Evolutionary conservation across 2,113 vertebrate genomes (phyloP), one percentile per base, ranked within the genome.

Genomic region (Ageneiosus marmoratus): DNA sequence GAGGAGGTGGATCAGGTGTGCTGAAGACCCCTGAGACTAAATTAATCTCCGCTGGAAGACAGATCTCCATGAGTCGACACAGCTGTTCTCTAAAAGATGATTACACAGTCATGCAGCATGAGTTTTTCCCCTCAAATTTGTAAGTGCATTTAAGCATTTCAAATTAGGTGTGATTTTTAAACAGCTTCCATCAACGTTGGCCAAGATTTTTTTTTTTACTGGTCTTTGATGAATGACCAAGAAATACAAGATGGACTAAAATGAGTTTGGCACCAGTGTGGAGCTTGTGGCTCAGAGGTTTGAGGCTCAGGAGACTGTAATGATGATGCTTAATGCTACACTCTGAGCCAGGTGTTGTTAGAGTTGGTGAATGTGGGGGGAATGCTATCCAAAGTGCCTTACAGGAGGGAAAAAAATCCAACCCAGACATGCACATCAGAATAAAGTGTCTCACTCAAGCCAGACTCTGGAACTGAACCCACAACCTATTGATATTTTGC

Each of bases 211-310:
- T 74, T 29, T 69, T 55, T 53, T 29, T 53, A 55, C 50, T 76
- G 73, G 18, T 13, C 15, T 76, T 76, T 76, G 73, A 76, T 76
- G 73, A 77, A 77, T 37, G 22, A 77, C 53, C 34, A 58, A 41
- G 51, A 56, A n/a, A 56, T 20, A 37, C 51, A 22, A 56, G 75
- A 77, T 44, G 53, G 79, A 81, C 53, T 73, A 72, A 73, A 73
- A 34, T 10, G 10, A 18, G 48, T 46, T 69, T 58, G 50, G 80
- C n/a, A 29, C 37, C 80, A 58, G 34, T 15, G 7, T 44, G 34
- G 37, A 44, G 65, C 56, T 16, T n/a, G 34, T 53, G 79, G 56
- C 50, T 53, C 62, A 55, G 15, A 44, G 65, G 7, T 55, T 60
- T 29, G 24, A 41, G 76, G 34, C 76, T 78, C 75, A 58, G 53